Evolutionary conservation across 2,888 invertebrate species (phyloP).

Genomic region (Athetis lepigone): DNA sequence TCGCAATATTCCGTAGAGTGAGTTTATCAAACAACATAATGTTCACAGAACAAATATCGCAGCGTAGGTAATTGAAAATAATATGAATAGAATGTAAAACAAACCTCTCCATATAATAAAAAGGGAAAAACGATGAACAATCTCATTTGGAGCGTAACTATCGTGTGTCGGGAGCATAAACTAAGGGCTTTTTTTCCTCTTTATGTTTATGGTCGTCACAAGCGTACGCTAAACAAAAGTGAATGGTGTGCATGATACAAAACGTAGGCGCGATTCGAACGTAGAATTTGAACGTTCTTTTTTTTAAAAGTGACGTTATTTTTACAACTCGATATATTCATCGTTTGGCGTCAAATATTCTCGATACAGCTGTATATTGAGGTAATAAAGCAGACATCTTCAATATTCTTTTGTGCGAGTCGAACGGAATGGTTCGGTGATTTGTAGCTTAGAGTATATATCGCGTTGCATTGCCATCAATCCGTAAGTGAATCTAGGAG

Average conservation of each 20-base stretch:
- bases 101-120: conserved; percentile 38
- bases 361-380: conserved; percentile 46
- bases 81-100: conserved; percentile 43
- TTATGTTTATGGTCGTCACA: conserved; percentile 53
- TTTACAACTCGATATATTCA: conserved; percentile 35
- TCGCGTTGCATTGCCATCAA: conserved; percentile 83
- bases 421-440: conserved; percentile 68
- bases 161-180: conserved; percentile 57
- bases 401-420: conserved; percentile 66
- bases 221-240: conserved; percentile 53
- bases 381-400: conserved; percentile 57
- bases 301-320: conserved; percentile 29
- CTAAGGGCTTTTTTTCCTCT: conserved; percentile 46
- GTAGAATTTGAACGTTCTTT: conserved; percentile 36
- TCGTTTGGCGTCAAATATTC: conserved; percentile 36
- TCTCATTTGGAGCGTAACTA: conserved; percentile 57
- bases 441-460: conserved; percentile 74
- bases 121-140: conserved; percentile 46
- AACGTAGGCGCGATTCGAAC: conserved; percentile 28
- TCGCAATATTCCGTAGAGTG: conserved; percentile 13
- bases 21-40: conserved; percentile 36
- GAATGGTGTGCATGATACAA: conserved; percentile 40
- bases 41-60: conserved; percentile 29
- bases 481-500: conserved; percentile 82
- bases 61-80: conserved; percentile 47